These are phyloP conservation scores for Oncorhynchus nerka DNA, from an alignment of 2,113 vertebrate genomes.

Conservation along the genomic window DNA sequence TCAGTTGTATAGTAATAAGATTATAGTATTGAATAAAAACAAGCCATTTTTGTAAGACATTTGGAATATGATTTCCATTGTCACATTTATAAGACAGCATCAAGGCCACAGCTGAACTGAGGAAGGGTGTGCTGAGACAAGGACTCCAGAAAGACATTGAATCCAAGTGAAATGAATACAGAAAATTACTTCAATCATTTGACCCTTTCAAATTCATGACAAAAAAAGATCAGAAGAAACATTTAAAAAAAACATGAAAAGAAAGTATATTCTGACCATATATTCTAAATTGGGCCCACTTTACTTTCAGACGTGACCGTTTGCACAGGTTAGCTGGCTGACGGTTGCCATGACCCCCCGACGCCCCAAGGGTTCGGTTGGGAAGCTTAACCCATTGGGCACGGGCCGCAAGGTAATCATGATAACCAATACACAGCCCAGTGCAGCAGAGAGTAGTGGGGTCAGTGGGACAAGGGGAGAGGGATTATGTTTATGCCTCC, in stretches of 20 bases:
- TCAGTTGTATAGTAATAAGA: constrained; percentile 15
- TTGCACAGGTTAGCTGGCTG: constrained; percentile 61
- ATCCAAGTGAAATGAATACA: not conserved
- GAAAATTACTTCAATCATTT: not conserved
- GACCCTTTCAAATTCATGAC: not conserved
- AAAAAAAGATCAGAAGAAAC: not conserved
- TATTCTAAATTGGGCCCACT: constrained; percentile 19
- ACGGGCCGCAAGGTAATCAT: constrained; percentile 43
- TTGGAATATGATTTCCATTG: constrained; percentile 37
- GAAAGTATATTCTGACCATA: not conserved
- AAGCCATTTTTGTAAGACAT: constrained; percentile 10
- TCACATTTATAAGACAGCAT: constrained; percentile 1
- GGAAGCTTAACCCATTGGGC: constrained; percentile 52
- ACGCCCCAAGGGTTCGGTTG: constrained; percentile 54
- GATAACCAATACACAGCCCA: constrained; percentile 43
- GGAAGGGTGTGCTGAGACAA: constrained; percentile 29
- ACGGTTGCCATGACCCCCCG: constrained; percentile 40
- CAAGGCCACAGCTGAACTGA: constrained; percentile 42
- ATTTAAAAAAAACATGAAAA: not conserved
- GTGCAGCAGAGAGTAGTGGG: constrained; percentile 1
- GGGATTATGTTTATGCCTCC: not conserved
- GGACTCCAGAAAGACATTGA: not conserved
- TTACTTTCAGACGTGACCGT: constrained; percentile 41
- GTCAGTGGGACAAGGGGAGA: no score
- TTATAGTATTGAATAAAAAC: constrained; percentile 34